phyloP scores from a whole-genome alignment of 2,888 invertebrate genomes.

The Macrosoma leucophasiata region DNA sequence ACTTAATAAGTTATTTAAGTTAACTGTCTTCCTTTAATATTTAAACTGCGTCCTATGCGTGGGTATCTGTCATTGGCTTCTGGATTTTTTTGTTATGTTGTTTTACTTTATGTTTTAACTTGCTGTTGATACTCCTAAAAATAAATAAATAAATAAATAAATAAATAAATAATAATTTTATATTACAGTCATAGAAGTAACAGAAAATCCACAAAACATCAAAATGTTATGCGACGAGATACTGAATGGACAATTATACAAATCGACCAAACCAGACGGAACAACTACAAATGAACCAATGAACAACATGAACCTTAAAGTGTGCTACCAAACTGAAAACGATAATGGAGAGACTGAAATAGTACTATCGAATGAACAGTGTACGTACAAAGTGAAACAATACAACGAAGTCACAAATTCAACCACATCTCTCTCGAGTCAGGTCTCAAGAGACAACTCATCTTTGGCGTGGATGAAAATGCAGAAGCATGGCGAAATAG shows the following conservation, averaged over 20 bases:
- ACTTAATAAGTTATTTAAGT: too few species aligned
- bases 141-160: too few species aligned
- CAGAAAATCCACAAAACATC: constrained; percentile 72
- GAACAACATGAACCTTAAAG: constrained; percentile 52
- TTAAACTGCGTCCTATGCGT: too few species aligned
- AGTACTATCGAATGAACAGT: constrained; percentile 53
- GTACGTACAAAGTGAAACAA: constrained; percentile 57
- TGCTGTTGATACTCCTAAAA: too few species aligned
- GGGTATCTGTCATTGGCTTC: too few species aligned
- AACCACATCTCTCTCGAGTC: constrained; percentile 51
- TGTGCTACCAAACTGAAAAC: constrained; percentile 54
- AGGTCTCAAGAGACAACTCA: constrained; percentile 51
- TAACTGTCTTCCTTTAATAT: too few species aligned
- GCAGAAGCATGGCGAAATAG: constrained; percentile 56
- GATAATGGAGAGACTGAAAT: constrained; percentile 54
- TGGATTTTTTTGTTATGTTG: too few species aligned
- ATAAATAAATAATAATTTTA: too few species aligned
- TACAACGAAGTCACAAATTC: constrained; percentile 49
- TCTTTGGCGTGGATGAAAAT: constrained; percentile 72
- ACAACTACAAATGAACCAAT: constrained; percentile 34
- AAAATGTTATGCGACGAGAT: constrained; percentile 68
- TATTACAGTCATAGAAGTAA: constrained; percentile 79
- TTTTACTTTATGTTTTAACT: too few species aligned
- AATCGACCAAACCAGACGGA: constrained; percentile 45
- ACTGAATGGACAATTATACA: constrained; percentile 75